These are phyloP conservation scores for Anser brachyrhynchus DNA, from an alignment of 2,113 vertebrate species.

Conservation along the genomic window DNA sequence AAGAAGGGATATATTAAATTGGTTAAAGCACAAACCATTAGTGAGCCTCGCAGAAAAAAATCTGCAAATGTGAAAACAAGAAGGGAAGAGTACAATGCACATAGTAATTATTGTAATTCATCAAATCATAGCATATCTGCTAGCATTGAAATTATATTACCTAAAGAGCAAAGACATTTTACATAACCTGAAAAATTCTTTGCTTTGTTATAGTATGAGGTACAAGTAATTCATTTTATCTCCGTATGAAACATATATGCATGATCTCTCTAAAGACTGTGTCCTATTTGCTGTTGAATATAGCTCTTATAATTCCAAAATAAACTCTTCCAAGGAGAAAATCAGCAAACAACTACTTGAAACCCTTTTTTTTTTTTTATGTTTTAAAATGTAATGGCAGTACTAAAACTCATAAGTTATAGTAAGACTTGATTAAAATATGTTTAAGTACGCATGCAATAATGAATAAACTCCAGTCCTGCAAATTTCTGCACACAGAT, in stretches of 20 bases:
- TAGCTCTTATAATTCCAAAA: not conserved
- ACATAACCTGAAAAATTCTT: not conserved
- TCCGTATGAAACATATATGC: not conserved
- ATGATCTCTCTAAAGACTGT: not conserved
- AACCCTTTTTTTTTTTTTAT: not conserved
- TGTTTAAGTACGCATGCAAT: not conserved
- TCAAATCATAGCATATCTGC: conserved; percentile 36
- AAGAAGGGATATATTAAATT: conserved; percentile 48
- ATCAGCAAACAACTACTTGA: not conserved
- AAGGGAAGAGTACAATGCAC: conserved; percentile 37
- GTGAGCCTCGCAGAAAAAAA: conserved; percentile 11
- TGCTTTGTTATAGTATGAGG: not conserved
- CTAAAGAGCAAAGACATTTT: not conserved
- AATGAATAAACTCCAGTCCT: not conserved
- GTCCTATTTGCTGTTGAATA: not conserved
- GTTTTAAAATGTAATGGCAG: not conserved
- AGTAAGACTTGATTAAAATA: not conserved
- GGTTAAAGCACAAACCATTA: conserved; percentile 59
- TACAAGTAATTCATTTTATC: not conserved
- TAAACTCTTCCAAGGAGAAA: not conserved
- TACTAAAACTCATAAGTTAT: not conserved
- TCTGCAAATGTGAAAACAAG: conserved; percentile 42
- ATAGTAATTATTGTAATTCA: conserved; percentile 59
- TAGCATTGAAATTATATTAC: not conserved
- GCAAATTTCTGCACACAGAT: not conserved